Base-by-base conservation (phyloP, 2,888 invertebrate species). In the Plutella xylostella region DNA sequence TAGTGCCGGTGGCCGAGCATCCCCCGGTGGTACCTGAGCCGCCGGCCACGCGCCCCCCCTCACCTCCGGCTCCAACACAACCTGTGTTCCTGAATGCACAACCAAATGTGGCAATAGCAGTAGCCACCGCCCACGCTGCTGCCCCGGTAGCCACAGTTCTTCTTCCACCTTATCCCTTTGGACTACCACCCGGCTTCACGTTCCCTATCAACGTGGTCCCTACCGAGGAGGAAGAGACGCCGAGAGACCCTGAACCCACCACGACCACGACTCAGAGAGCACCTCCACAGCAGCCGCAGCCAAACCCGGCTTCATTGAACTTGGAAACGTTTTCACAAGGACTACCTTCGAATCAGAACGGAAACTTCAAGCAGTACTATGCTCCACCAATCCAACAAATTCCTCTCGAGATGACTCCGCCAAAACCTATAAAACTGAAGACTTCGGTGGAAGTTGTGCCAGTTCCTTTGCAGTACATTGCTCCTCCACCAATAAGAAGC, bases 121-220 rank as follows among this genome's bases (percentile, higher is more conserved):
- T 82, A 6, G 82, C 83, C 2, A 80, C 79, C 2, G 77, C 83
- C 1, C 72, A 80, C 25, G 76, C 78, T 2, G 78, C 80, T 4
- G 75, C 79, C 20, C 80, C 82, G 17, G 77, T 79, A 1, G 75
- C 79, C 0, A 82, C 83, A 1, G 70, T 83, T 28, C 56, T 83
- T 4, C 58, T 83, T 5, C 82, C 83, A 1, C 79, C 82, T 0
- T 83, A 77, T 42, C 79, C 79, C 1, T 79, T 82, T 20, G 79
- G 74, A 44, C 63, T 66, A n/a, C 77, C 79, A 30, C 73, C 72
- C 5, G 60, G 63, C 5, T 61, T 73, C 40, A 74, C 72, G 18
- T 61, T 79, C 18, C 66, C 68, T 45, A 61, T 71, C 2, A 56
- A 54, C 15, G 60, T 57, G 21, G 57, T 62, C 1, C 63, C 70